phyloP scores from a whole-genome alignment of 2,113 vertebrate species.

The Xenopus borealis region DNA sequence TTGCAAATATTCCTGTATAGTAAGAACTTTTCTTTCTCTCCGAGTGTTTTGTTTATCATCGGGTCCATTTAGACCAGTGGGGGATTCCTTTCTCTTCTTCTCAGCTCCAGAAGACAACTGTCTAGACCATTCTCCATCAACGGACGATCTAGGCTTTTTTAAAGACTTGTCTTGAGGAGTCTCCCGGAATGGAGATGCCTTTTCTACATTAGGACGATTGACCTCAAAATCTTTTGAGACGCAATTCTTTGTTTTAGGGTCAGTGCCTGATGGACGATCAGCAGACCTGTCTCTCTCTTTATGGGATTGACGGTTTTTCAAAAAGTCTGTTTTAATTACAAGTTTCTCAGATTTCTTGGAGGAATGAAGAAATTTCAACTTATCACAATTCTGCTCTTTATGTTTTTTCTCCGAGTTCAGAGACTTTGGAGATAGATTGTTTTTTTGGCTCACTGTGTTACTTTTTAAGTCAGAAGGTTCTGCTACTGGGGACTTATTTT shows the following conservation, averaged over 20 bases:
- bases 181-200: no score
- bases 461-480: no score
- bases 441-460: no score
- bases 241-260: no score
- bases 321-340: constrained; percentile 35
- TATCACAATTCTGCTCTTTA: no score
- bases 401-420: no score
- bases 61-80: neutral
- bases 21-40: constrained; percentile 32
- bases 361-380: no score
- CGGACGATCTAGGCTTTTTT: neutral
- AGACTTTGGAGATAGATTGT: neutral
- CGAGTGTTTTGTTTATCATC: neutral
- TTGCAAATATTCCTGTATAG: constrained; percentile 52
- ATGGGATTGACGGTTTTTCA: constrained; percentile 2
- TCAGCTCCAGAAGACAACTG: neutral
- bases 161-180: neutral
- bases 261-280: no score
- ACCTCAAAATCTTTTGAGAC: no score
- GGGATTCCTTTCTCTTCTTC: neutral
- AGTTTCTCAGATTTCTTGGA: constrained; percentile 5
- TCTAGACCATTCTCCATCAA: neutral
- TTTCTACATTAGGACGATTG: no score
- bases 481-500: no score
- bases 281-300: neutral